These are phyloP conservation scores for Paraplagusia blochii DNA, from an alignment of 2,113 vertebrate species.

Conservation along the genomic window DNA sequence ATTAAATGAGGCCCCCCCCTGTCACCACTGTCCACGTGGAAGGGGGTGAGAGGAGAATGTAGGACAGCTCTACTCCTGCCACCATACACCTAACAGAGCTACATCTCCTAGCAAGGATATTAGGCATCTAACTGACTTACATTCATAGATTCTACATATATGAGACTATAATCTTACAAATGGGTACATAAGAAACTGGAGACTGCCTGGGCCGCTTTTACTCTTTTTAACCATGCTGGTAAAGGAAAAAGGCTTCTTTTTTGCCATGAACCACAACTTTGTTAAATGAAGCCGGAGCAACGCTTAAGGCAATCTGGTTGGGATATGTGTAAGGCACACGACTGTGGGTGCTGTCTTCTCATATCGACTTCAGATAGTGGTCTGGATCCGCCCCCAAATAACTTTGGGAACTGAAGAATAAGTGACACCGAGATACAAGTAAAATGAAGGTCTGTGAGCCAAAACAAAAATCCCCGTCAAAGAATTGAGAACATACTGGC, in stretches of 20 bases:
- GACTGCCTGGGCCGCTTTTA: constrained; percentile 42
- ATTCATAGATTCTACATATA: constrained; percentile 59
- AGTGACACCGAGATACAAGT: constrained; percentile 22
- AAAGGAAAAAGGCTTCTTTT: constrained; percentile 11
- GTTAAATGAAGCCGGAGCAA: constrained; percentile 31
- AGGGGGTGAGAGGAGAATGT: constrained; percentile 25
- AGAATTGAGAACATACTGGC: constrained; percentile 58
- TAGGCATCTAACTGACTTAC: constrained; percentile 60
- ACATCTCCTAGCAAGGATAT: constrained; percentile 56
- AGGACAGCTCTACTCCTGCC: constrained; percentile 39
- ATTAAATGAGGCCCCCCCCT: constrained; percentile 55
- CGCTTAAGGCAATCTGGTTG: constrained; percentile 33
- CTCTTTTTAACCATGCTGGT: constrained; percentile 42
- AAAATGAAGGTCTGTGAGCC: constrained; percentile 30
- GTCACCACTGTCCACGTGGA: constrained; percentile 2
- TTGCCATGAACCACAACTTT: constrained; percentile 6
- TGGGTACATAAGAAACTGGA: constrained; percentile 31
- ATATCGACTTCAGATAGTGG: constrained; percentile 57
- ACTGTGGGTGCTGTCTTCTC: constrained; percentile 22
- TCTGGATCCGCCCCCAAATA: constrained; percentile 44
- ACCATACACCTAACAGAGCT: constrained; percentile 55
- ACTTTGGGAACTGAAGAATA: constrained; percentile 20
- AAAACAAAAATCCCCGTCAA: constrained; percentile 47
- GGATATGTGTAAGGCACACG: constrained; percentile 66
- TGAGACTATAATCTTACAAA: constrained; percentile 54